phyloP scores from a whole-genome alignment of 2,113 vertebrate genomes.

The Melanotaenia duboulayi region DNA sequence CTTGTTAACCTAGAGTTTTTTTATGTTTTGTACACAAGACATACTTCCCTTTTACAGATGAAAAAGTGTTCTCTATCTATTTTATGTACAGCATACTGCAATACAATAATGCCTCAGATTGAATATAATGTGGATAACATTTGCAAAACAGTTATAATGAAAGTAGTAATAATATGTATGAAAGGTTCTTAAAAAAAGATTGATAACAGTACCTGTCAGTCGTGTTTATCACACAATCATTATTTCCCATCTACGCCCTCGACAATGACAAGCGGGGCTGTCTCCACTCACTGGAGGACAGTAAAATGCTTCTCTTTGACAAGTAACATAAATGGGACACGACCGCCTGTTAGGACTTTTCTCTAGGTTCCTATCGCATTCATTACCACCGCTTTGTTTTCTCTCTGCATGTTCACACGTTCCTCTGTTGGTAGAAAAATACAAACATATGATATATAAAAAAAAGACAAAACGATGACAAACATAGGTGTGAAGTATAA shows the following conservation, averaged over 20 bases:
- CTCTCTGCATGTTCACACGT: constrained; percentile 57
- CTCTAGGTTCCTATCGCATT: constrained; percentile 66
- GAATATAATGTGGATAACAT: constrained; percentile 78
- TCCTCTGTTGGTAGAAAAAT: constrained; percentile 83
- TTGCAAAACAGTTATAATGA: constrained; percentile 78
- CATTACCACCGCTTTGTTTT: constrained; percentile 56
- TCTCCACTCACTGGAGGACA: constrained; percentile 43
- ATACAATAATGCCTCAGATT: constrained; percentile 78
- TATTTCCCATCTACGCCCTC: constrained; percentile 39
- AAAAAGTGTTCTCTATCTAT: constrained; percentile 75
- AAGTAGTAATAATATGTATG: constrained; percentile 80
- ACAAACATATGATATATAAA: constrained; percentile 76
- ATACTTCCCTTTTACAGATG: constrained; percentile 79
- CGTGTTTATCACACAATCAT: constrained; percentile 72
- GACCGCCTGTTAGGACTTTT: constrained; percentile 14
- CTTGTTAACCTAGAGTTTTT: constrained; percentile 62
- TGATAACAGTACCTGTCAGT: constrained; percentile 83
- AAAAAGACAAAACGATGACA: constrained; percentile 74
- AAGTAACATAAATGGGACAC: constrained; percentile 23
- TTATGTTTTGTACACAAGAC: constrained; percentile 72
- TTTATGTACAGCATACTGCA: constrained; percentile 81
- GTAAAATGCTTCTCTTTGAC: constrained; percentile 40
- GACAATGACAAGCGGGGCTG: constrained; percentile 26
- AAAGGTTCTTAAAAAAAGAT: constrained; percentile 74
- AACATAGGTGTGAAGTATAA: constrained; percentile 70